Percentiles rank a stretch among this genome's conserved stretches.
phyloP scores from a whole-genome alignment of 2,888 invertebrate genomes.

The Antitype chi region DNA sequence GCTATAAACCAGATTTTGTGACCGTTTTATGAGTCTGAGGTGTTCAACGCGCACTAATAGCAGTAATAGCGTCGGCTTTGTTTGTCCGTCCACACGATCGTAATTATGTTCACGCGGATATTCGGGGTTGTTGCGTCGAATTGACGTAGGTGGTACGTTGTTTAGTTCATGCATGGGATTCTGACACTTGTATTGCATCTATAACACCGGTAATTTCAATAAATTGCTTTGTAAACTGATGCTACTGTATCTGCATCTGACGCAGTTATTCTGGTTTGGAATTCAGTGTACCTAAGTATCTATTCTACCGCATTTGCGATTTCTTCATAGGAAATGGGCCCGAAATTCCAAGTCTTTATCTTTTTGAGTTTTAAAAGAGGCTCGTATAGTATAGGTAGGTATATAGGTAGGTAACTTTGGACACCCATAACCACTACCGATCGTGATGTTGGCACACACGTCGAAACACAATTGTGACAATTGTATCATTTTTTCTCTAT shows the following conservation, averaged over 20 bases:
- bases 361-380: neutral
- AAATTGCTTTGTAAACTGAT: neutral
- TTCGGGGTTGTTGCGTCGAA: conserved; percentile 6
- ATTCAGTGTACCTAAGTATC: neutral
- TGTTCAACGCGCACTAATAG: conserved; percentile 41
- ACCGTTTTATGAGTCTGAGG: conserved; percentile 44
- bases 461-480: neutral
- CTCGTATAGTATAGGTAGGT: neutral
- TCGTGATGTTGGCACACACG: neutral
- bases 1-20: conserved; percentile 35
- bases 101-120: conserved; percentile 28
- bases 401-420: too few species aligned
- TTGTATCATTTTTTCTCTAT: conserved; percentile 3
- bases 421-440: too few species aligned
- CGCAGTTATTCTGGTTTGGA: neutral
- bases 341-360: neutral
- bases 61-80: conserved; percentile 9
- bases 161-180: conserved; percentile 1
- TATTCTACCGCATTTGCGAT: neutral
- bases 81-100: conserved; percentile 23
- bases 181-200: neutral
- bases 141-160: neutral
- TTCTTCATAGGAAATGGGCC: neutral
- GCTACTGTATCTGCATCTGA: neutral
- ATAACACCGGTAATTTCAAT: neutral